Evolutionary conservation across 2,888 invertebrate species (phyloP).

Genomic region (Pseudococcus longispinus): DNA sequence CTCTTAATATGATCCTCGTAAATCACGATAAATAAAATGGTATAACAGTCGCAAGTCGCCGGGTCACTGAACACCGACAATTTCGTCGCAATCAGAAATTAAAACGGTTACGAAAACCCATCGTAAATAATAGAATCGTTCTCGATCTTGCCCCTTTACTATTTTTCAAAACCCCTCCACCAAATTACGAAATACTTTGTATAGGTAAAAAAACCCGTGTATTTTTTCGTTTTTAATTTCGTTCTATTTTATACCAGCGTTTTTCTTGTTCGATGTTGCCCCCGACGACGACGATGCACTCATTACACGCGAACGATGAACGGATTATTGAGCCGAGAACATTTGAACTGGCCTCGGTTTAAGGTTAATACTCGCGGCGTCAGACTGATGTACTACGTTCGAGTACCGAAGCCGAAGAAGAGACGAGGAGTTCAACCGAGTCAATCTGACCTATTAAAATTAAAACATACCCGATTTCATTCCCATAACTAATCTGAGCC

Average conservation of each 20-base stretch:
- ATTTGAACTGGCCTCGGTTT: not conserved
- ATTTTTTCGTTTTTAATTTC: not conserved
- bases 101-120: constrained; percentile 30
- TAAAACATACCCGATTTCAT: not conserved
- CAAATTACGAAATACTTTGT: not conserved
- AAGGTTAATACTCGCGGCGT: not conserved
- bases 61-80: constrained; percentile 49
- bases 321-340: not conserved
- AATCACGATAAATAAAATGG: constrained; percentile 41
- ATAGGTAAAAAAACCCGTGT: not conserved
- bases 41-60: constrained; percentile 37
- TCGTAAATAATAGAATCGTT: not conserved
- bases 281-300: not conserved
- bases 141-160: not conserved
- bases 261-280: not conserved
- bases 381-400: not conserved
- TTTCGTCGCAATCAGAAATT: constrained; percentile 3
- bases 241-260: not conserved
- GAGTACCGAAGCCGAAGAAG: not conserved
- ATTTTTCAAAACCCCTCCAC: not conserved
- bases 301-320: not conserved
- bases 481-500: not conserved
- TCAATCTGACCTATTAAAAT: not conserved
- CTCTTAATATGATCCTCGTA: constrained; percentile 33
- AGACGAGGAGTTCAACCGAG: not conserved